Conservation (phyloP, 2,888 invertebrate genomes). For the Pantelozetes paolii region DNA sequence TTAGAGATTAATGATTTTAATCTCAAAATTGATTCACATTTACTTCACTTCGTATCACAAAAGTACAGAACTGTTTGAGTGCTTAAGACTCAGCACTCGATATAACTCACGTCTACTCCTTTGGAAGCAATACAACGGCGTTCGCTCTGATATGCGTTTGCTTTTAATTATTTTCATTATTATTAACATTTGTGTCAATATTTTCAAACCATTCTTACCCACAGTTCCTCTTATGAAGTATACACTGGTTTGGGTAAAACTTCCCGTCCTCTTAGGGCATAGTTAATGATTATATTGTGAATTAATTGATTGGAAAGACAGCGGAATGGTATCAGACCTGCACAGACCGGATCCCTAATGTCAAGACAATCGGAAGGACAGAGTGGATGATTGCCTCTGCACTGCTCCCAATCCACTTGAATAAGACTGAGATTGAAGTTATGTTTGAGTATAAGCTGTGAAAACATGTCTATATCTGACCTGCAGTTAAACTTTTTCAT, state of each 20-base stretch:
- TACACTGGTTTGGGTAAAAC: conserved; percentile 47
- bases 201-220: conserved; percentile 1
- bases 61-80: neutral
- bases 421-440: conserved; percentile 37
- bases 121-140: conserved; percentile 34
- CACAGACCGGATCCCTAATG: conserved; percentile 47
- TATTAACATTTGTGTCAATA: neutral
- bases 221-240: conserved; percentile 45
- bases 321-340: conserved; percentile 9
- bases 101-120: conserved; percentile 36
- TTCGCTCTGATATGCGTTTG: conserved; percentile 27
- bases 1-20: too few species aligned
- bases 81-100: neutral
- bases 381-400: conserved; percentile 45
- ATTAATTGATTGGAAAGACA: neutral
- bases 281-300: neutral
- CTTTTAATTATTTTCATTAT: conserved; percentile 8
- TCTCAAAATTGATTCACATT: too few species aligned
- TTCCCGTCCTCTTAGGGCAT: conserved; percentile 39
- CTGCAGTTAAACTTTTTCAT: conserved; percentile 45
- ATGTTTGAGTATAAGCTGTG: neutral
- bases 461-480: conserved; percentile 36
- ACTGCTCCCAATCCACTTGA: conserved; percentile 43
- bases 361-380: conserved; percentile 47
- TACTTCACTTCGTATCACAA: too few species aligned